Percentiles rank a stretch among this genome's conserved stretches.
Conservation (phyloP, 2,113 vertebrate species). For the Oryzias curvinotus region DNA sequence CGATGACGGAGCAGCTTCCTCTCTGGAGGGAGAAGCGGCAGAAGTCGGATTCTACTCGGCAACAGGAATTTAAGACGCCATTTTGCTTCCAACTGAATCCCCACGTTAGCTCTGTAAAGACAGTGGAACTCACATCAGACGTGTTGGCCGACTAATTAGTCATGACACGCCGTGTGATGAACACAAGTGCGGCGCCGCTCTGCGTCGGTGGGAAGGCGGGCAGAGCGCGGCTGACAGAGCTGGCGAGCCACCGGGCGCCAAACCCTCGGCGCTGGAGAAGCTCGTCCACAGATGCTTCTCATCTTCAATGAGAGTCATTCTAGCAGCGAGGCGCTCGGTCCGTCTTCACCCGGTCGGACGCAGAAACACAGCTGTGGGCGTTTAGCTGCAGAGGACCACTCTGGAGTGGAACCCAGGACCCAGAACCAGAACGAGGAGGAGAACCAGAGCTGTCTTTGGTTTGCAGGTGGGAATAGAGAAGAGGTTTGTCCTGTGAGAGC, state of each 20-base stretch:
- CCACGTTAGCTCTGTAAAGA: constrained; percentile 38
- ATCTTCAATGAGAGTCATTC: constrained; percentile 74
- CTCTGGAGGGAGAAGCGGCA: constrained; percentile 39
- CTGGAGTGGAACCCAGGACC: too few relatives aligned
- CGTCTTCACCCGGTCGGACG: constrained; percentile 60
- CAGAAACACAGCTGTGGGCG: too few relatives aligned
- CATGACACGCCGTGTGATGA: constrained; percentile 50
- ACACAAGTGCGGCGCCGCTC: constrained; percentile 36
- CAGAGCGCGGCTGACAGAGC: constrained; percentile 51
- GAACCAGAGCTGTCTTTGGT: too few relatives aligned
- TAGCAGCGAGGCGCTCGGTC: constrained; percentile 66
- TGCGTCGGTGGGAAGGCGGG: constrained; percentile 39
- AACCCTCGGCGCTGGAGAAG: constrained; percentile 68
- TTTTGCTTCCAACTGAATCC: constrained; percentile 43
- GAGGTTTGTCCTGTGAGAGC: too few relatives aligned
- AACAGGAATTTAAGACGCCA: constrained; percentile 19
- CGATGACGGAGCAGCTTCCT: constrained; percentile 45
- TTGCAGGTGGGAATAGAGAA: too few relatives aligned
- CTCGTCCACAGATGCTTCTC: constrained; percentile 76
- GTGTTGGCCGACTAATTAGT: constrained; percentile 57
- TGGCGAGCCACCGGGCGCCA: constrained; percentile 61
- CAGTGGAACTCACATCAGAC: constrained; percentile 47
- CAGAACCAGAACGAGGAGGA: too few relatives aligned
- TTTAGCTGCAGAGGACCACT: too few relatives aligned
- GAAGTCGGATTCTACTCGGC: constrained; percentile 20